Base-by-base conservation (phyloP, 2,797 vertebrate genomes). In the Thalassophryne amazonica region DNA sequence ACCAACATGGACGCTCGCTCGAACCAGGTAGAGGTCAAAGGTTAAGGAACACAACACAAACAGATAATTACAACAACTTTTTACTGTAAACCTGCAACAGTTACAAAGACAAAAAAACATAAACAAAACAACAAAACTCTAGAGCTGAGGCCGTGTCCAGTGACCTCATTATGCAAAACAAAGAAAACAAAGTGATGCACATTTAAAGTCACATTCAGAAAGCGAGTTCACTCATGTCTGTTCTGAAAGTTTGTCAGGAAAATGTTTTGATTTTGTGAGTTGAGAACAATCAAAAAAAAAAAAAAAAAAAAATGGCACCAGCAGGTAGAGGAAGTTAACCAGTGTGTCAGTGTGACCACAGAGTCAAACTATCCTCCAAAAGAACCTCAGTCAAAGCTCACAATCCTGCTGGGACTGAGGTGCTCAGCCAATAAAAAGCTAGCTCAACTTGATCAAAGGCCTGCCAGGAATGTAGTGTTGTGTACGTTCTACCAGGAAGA, bases 1-100 rank as follows among this genome's bases (percentile, higher is more conserved):
- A 98, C 97, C 90, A 99, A 67, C 96, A 99, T 98, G 80, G 96
- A 98, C 19, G 94, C 91, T 38, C 96, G 92, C 81, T 99, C 96
- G 7, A 99, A 99, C 97, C 97, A 99, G 16, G 96, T 98, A 49
- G 18, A 46, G 66, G 53, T 34, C 9, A 40, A 2, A 2, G 62
- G 89, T 91, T 78, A 91, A 90, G 88, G 89, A 85, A 72, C 1
- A 45, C 3, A 39, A 47, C 27, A 62, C 7, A 46, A 11, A 11
- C 29, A 32, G 5, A 14, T 16, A 45, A 4, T 30, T n/a, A 22
- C 2, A 42, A 29, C 20, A 48, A 15, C 12, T 16, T 25, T 7
- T 5, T 12, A 16, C 3, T 5, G 5, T 19, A 21, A 38, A 21
- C 35, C 28, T 27, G 4, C 11, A 13, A 9, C n/a, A 28, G 36